Evolutionary conservation across 2,797 vertebrate genomes (phyloP).

Genomic region (Platalea minor): DNA sequence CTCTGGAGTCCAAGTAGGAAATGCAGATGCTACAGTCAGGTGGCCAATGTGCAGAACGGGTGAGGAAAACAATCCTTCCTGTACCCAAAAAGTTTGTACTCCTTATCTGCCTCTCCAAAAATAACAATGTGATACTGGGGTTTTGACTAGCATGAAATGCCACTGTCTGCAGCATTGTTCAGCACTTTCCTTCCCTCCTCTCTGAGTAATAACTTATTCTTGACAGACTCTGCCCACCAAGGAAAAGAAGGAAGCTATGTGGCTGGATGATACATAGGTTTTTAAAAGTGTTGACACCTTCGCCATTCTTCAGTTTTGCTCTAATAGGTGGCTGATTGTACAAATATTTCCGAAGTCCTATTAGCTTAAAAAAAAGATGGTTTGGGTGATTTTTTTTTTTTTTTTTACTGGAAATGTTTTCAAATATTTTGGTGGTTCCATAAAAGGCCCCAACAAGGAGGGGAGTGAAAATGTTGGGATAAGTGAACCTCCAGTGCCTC

Average conservation of each 20-base stretch:
- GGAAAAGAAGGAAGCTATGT: background rate
- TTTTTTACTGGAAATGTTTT: background rate
- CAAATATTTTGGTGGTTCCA: background rate
- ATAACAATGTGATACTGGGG: background rate
- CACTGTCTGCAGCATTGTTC: background rate
- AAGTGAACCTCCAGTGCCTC: background rate
- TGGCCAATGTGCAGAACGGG: accelerated
- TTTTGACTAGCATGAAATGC: background rate
- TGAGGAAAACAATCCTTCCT: background rate
- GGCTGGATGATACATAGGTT: background rate
- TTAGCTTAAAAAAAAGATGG: background rate
- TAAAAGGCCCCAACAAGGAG: background rate
- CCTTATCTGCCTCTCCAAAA: background rate
- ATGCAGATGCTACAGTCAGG: background rate
- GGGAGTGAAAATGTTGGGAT: background rate
- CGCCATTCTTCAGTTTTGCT: background rate
- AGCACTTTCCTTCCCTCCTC: background rate
- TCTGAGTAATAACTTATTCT: background rate
- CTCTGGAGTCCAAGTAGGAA: background rate
- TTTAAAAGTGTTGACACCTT: background rate
- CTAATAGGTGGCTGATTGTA: background rate
- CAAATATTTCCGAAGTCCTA: background rate
- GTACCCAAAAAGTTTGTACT: background rate
- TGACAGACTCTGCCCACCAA: background rate
- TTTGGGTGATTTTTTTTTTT: background rate